A percentile compares a stretch with the other conserved stretches of the same genome.
phyloP scores from a whole-genome alignment of 2,113 vertebrate species.

The Xiphophorus hellerii region DNA sequence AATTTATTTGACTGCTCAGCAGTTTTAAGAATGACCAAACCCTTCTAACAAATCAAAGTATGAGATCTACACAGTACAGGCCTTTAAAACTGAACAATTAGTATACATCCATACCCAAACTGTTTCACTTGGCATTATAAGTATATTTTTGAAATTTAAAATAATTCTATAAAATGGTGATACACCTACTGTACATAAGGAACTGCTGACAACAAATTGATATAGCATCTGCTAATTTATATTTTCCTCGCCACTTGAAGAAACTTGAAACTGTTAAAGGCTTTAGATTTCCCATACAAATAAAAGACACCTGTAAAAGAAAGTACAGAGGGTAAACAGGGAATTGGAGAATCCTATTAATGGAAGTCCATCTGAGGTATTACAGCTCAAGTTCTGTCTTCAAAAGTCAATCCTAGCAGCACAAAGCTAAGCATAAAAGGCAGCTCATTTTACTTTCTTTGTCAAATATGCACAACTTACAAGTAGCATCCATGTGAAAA shows the following conservation, averaged over 20 bases:
- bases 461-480: constrained; percentile 12
- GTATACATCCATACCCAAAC: neutral
- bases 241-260: constrained; percentile 15
- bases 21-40: constrained; percentile 30
- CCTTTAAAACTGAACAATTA: constrained; percentile 5
- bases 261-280: constrained; percentile 27
- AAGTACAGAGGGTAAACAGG: constrained; percentile 40
- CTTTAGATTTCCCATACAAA: constrained; percentile 34
- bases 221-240: constrained; percentile 18
- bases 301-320: constrained; percentile 49
- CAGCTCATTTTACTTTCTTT: neutral
- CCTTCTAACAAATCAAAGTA: constrained; percentile 35
- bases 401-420: constrained; percentile 31
- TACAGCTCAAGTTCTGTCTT: constrained; percentile 38
- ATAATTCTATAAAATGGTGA: constrained; percentile 71
- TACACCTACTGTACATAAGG: constrained; percentile 46
- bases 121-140: constrained; percentile 37
- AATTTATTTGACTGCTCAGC: constrained; percentile 31
- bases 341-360: constrained; percentile 20
- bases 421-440: constrained; percentile 26
- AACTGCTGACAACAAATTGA: constrained; percentile 40
- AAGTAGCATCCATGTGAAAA: constrained; percentile 40
- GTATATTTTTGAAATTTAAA: constrained; percentile 74
- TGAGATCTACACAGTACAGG: constrained; percentile 17
- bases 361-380: constrained; percentile 61